Percentiles rank a stretch among this genome's conserved stretches.
Conservation (phyloP, 64 coral and sea anemone genomes). For the Stichodactyla mertensii region DNA sequence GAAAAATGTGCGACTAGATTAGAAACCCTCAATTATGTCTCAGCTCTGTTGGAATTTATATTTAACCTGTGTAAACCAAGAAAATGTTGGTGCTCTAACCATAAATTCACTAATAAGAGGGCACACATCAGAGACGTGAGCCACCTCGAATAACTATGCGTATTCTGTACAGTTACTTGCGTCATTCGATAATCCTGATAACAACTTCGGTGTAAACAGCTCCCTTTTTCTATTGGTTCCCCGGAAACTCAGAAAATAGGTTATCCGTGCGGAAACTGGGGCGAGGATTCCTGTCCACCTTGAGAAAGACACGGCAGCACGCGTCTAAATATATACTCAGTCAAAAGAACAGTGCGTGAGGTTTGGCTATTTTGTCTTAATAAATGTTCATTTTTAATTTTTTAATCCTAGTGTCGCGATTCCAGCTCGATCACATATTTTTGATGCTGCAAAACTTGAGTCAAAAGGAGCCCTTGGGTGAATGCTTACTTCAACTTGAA, state of each 20-base stretch:
- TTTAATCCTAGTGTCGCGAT: no score
- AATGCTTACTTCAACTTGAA: background rate
- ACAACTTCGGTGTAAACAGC: background rate
- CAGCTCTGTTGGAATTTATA: background rate
- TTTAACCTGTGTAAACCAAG: background rate
- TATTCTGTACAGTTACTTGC: background rate
- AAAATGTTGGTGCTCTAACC: background rate
- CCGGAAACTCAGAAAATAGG: background rate
- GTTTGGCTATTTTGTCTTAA: background rate
- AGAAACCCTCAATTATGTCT: background rate
- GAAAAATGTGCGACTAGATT: background rate
- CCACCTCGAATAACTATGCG: background rate
- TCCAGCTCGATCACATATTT: no score
- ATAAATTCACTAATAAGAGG: background rate
- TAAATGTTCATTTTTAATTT: background rate
- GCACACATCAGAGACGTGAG: background rate
- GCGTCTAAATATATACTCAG: background rate
- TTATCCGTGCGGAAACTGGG: background rate
- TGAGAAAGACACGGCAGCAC: background rate
- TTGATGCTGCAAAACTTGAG: no score
- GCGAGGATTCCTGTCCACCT: background rate
- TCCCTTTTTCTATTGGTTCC: background rate
- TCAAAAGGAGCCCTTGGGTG: background rate
- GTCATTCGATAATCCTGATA: slow-evolving; percentile 1
- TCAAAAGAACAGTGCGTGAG: background rate